Evolutionary conservation across 2,888 invertebrate species (phyloP).

Genomic region (Eumerus sabulonum): DNA sequence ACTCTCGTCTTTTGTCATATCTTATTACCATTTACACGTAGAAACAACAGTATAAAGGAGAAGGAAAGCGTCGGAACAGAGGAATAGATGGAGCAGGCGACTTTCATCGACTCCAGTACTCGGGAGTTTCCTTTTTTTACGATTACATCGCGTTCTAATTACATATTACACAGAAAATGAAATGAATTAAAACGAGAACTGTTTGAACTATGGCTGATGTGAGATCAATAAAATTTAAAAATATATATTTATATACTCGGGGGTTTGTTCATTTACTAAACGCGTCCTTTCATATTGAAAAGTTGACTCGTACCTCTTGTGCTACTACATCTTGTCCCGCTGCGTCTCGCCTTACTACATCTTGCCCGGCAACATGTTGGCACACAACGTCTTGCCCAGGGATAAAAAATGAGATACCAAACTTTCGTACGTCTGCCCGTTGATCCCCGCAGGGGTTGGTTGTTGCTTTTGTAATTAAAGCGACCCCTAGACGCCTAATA

Average conservation of each 20-base stretch:
- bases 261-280: not conserved
- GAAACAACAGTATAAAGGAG: slow-evolving; percentile 29
- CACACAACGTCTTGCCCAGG: too few relatives aligned
- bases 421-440: too few relatives aligned
- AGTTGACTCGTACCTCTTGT: too few relatives aligned
- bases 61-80: slow-evolving; percentile 11
- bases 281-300: too few relatives aligned
- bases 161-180: slow-evolving; percentile 21
- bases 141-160: slow-evolving; percentile 57
- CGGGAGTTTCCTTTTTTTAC: slow-evolving; percentile 37
- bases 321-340: too few relatives aligned
- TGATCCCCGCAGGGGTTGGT: too few relatives aligned
- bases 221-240: slow-evolving; percentile 68
- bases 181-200: slow-evolving; percentile 53
- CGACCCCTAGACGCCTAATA: too few relatives aligned
- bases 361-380: too few relatives aligned
- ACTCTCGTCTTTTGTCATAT: too few relatives aligned
- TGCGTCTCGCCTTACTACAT: too few relatives aligned
- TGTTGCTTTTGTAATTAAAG: too few relatives aligned
- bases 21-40: not conserved
- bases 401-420: too few relatives aligned
- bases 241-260: slow-evolving; percentile 63
- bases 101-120: slow-evolving; percentile 37
- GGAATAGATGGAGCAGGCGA: slow-evolving; percentile 16
- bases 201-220: slow-evolving; percentile 66